Conservation (phyloP, 2,888 invertebrate species). For the Priocnemis perturbator region DNA sequence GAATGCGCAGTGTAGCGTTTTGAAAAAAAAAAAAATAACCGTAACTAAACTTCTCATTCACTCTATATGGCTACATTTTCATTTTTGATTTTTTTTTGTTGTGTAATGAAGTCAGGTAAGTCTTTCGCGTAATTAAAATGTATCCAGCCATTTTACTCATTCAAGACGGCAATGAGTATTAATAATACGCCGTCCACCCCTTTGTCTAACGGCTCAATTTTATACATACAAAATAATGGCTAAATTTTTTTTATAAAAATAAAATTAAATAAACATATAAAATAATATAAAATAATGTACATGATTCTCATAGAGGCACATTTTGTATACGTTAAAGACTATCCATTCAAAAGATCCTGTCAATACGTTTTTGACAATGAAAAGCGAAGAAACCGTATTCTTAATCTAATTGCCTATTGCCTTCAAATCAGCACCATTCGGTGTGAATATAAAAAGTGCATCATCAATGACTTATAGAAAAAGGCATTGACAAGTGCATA, state of each 20-base stretch:
- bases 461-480: no score
- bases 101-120: conserved; percentile 49
- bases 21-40: conserved; percentile 7
- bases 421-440: no score
- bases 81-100: conserved; percentile 28
- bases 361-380: conserved; percentile 1
- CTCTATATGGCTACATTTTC: conserved; percentile 47
- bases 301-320: conserved; percentile 57
- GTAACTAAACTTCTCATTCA: conserved; percentile 26
- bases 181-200: conserved; percentile 38
- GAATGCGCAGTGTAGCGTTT: no score
- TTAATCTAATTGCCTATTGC: neutral
- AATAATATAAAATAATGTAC: conserved; percentile 68
- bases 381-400: neutral
- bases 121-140: conserved; percentile 52
- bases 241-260: conserved; percentile 67
- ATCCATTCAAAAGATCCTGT: conserved; percentile 31
- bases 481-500: no score
- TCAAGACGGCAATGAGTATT: conserved; percentile 62
- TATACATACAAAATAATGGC: conserved; percentile 53
- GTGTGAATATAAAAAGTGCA: no score
- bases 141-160: conserved; percentile 58
- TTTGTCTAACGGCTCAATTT: conserved; percentile 25
- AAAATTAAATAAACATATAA: conserved; percentile 69
- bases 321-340: conserved; percentile 46